A percentile compares a stretch with the other conserved stretches of the same genome.
Conservation (phyloP, 2,113 vertebrate genomes). For the Aegithalos caudatus region DNA sequence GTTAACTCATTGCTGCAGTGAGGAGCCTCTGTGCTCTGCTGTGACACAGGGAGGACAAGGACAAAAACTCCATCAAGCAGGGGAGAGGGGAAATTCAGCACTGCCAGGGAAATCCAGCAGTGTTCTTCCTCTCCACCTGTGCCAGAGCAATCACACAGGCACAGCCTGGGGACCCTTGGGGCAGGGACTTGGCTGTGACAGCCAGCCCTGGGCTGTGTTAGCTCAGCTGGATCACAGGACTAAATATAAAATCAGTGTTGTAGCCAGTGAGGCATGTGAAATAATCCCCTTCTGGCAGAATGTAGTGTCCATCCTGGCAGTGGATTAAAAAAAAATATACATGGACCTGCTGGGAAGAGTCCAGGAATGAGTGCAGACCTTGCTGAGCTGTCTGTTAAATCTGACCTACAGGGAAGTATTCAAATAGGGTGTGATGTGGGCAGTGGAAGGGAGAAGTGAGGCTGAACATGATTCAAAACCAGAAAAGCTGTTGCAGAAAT, state of each 20-base stretch:
- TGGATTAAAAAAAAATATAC: not conserved
- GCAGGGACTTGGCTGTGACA: not conserved
- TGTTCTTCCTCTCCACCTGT: not conserved
- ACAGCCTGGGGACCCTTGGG: not conserved
- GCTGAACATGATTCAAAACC: not conserved
- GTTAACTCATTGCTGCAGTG: not conserved
- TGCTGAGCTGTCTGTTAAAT: not conserved
- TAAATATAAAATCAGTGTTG: not conserved
- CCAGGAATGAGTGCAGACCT: not conserved
- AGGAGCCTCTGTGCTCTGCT: not conserved
- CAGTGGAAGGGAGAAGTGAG: not conserved
- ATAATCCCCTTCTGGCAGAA: slow-evolving; percentile 23
- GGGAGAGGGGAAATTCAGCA: not conserved
- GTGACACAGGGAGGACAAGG: not conserved
- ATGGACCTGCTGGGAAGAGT: not conserved
- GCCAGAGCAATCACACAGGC: not conserved
- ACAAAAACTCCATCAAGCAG: not conserved
- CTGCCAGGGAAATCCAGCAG: not conserved
- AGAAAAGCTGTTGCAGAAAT: not conserved
- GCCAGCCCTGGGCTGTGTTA: not conserved
- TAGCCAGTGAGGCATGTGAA: not conserved
- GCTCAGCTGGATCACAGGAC: not conserved
- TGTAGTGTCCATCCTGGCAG: not conserved
- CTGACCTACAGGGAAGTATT: not conserved
- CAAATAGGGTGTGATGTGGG: not conserved